Evolutionary conservation across 2,113 vertebrate genomes (phyloP).

Genomic region (Crotalus viridis): DNA sequence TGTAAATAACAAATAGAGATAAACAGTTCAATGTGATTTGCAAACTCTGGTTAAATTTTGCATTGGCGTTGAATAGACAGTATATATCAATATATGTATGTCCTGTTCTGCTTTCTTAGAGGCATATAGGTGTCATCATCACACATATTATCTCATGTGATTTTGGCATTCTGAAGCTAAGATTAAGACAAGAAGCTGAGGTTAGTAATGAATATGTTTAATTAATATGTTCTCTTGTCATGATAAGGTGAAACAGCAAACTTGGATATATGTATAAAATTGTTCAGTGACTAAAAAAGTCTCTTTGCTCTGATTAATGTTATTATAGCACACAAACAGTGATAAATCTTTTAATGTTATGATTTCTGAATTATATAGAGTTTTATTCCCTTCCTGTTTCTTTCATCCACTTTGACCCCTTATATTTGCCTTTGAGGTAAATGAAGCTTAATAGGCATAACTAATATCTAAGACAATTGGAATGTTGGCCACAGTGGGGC

Average conservation of each 20-base stretch:
- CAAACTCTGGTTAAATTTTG: neutral
- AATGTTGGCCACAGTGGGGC: neutral
- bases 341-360: neutral
- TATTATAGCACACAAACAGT: neutral
- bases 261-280: neutral
- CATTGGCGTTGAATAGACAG: neutral
- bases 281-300: neutral
- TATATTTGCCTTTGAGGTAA: neutral
- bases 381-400: neutral
- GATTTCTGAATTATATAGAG: neutral
- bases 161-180: neutral
- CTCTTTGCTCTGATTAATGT: neutral
- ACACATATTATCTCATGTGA: neutral
- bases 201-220: neutral
- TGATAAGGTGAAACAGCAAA: neutral
- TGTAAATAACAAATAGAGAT: neutral
- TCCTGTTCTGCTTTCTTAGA: neutral
- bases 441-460: neutral
- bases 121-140: neutral
- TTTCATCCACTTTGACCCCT: conserved; percentile 10
- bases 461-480: neutral
- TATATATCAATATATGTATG: neutral
- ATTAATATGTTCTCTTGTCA: neutral
- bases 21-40: neutral
- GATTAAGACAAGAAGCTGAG: neutral